Evolutionary conservation across 2,888 invertebrate genomes (phyloP), one percentile per base, ranked within the genome.

Genomic region (Chironomus riparius): DNA sequence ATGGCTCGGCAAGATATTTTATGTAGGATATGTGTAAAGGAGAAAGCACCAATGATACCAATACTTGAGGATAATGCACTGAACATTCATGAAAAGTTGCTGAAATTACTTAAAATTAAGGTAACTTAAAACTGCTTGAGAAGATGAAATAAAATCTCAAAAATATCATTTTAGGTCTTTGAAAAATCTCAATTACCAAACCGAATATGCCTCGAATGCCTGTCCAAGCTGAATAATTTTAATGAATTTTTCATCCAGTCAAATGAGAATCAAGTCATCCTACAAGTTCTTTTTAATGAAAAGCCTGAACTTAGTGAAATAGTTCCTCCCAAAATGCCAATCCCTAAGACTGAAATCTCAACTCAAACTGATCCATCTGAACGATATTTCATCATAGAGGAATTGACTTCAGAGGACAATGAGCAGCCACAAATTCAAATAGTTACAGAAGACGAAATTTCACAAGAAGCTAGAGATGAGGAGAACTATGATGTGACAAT

Each of bases 61-160:
- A 56, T 76, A 21, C 24, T 50, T 10, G 69, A 28, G 5, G 24
- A 68, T 21, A 72, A 62, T 62, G 48, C 74, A 2, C 21, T 76
- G 18, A 76, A 38, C 4, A 56, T 76, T n/a, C 24, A 48, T 18
- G 76, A 76, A 22, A 76, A 76, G n/a, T 6, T 76, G 6, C n/a
- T 18, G 4, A 76, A 76, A 22, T 28, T 69, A 7, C n/a, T 76
- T 4, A 18, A 56, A 28, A 68, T 76, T 0, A 24, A 50, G 24
- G 76, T 56, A 68, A 50, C n/a, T n/a, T 4, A 48, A 48, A 48
- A 48, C 2, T 48, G 3, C 2, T 48, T 18, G 18, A 61, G 7
- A n/a, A 61, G 1, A 1, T 62, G 3, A 22, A 18, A 22, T 22
- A 65, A 1, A 65, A 21, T 13, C 22, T n/a, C 3, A 4, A 50